These are phyloP conservation scores for Melipona beecheii DNA, from an alignment of 2,888 invertebrate genomes.

Conservation along the genomic window DNA sequence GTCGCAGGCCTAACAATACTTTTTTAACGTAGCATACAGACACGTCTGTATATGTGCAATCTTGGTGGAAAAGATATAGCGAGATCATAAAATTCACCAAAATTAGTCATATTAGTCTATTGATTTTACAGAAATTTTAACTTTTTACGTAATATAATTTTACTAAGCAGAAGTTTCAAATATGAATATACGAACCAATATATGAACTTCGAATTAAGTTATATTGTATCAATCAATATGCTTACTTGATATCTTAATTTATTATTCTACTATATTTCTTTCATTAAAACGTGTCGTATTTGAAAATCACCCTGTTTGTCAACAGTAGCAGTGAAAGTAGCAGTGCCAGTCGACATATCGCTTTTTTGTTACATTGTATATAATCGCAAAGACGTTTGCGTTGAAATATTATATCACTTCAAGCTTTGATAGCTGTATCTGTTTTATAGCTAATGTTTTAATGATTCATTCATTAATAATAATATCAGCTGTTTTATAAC, in stretches of 20 bases:
- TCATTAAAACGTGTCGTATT: neutral
- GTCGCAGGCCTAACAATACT: slow-evolving; percentile 32
- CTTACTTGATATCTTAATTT: neutral
- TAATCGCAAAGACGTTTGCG: slow-evolving; percentile 16
- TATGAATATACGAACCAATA: too few relatives aligned
- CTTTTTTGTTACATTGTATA: slow-evolving; percentile 32
- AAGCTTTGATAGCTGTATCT: slow-evolving; percentile 34
- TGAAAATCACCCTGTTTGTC: slow-evolving; percentile 37
- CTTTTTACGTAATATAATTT: too few relatives aligned
- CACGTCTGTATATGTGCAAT: neutral
- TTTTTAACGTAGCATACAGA: slow-evolving; percentile 18
- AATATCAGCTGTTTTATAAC: neutral
- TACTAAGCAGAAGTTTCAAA: too few relatives aligned
- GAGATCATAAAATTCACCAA: neutral
- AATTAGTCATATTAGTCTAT: neutral
- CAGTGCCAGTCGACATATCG: slow-evolving; percentile 31
- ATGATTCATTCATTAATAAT: slow-evolving; percentile 17
- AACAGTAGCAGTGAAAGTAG: slow-evolving; percentile 23
- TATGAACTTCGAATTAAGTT: neutral
- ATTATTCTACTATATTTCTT: neutral
- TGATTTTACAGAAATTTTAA: neutral
- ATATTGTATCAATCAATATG: neutral
- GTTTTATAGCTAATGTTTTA: slow-evolving; percentile 13
- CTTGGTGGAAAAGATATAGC: neutral
- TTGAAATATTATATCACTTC: slow-evolving; percentile 27